These are phyloP conservation scores for Sympetrum striolatum DNA, from an alignment of 2,888 invertebrate species.

Conservation along the genomic window DNA sequence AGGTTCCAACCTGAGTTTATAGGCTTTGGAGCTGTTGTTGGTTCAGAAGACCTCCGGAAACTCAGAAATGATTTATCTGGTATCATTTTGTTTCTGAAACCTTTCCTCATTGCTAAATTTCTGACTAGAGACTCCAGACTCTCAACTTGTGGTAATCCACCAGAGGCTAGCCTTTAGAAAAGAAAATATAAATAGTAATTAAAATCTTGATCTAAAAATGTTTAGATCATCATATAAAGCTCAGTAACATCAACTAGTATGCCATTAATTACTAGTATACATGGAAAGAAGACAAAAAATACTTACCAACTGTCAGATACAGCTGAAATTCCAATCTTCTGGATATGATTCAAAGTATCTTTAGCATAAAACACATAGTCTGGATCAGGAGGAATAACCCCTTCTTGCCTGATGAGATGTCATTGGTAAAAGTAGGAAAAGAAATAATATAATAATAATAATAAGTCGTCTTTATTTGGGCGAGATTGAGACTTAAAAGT, in stretches of 20 bases:
- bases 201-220: no score
- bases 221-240: no score
- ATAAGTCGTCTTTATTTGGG: no score
- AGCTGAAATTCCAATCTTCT: slow-evolving; percentile 77
- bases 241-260: slow-evolving; percentile 49
- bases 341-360: slow-evolving; percentile 79
- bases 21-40: neutral
- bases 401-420: slow-evolving; percentile 61
- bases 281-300: slow-evolving; percentile 39
- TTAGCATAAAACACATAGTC: slow-evolving; percentile 92
- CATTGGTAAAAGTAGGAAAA: slow-evolving; percentile 47
- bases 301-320: slow-evolving; percentile 69
- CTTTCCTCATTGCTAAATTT: slow-evolving; percentile 5
- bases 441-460: no score
- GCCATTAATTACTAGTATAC: slow-evolving; percentile 31
- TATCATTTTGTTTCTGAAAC: slow-evolving; percentile 6
- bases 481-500: no score
- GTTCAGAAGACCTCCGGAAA: slow-evolving; percentile 25
- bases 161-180: neutral
- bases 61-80: neutral
- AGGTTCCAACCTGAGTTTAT: neutral
- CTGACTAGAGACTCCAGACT: slow-evolving; percentile 23
- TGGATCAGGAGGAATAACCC: slow-evolving; percentile 73
- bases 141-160: slow-evolving; percentile 9
- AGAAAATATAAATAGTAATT: neutral